Evolutionary conservation across 2,888 invertebrate genomes (phyloP), one percentile per base, ranked within the genome.

Genomic region (Sisyra nigra): DNA sequence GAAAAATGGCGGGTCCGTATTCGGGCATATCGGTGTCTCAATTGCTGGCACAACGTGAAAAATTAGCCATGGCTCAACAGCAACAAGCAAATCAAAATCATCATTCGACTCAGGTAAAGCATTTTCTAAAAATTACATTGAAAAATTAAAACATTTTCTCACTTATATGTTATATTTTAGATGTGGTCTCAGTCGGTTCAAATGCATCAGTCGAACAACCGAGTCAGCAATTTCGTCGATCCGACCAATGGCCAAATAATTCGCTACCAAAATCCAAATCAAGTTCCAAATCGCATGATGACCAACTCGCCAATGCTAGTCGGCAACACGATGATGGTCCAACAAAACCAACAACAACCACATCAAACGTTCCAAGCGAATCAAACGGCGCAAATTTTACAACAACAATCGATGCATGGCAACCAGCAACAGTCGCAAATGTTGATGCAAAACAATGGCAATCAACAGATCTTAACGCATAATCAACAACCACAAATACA

Each of bases 21-120:
- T 63, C 70, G 45, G 75, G 74, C 48, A 69, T 74, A 54, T 72
- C 73, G 51, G 72, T 76, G 44, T 74, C 78, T 43, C 77, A 76
- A 59, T 62, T 79, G 52, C 65, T 76, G 64, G 72, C 73, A 48
- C 77, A 77, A 54, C 67, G 74, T 52, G 77, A 78, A 56, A 69
- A 72, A 56, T 58, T 74, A 50, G 64, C 60, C 41, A 57, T 63
- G 58, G 59, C 66, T 54, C 63, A 73, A 63, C 58, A 67, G 58
- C 58, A 69, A 60, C 55, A 56, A 34, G 54, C 55, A 39, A 53
- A 55, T 18, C 53, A 54, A 44, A 54, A 53, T 44, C 54, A 55
- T 45, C 55, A 57, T 37, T 59, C 58, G 45, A 48, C 60, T 45
- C 47, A 56, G 5, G 63, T 24, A 13, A 33, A 4, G 9, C 10